These are phyloP conservation scores for Menidia beryllina DNA, from an alignment of 2,113 vertebrate species.

Conservation along the genomic window DNA sequence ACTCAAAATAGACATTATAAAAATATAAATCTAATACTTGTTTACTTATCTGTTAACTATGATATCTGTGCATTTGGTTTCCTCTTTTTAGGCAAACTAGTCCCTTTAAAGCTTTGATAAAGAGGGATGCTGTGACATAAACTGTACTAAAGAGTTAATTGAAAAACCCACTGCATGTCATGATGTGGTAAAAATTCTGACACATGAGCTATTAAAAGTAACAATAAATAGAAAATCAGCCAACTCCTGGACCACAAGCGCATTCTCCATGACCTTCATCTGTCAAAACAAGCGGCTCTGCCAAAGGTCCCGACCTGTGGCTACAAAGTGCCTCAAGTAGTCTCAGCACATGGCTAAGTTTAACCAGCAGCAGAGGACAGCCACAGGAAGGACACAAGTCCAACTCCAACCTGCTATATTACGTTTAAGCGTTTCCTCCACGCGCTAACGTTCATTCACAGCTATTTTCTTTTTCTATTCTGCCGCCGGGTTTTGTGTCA, in stretches of 20 bases:
- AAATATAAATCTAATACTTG: too few species aligned
- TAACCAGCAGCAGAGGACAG: neutral
- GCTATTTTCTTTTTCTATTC: neutral
- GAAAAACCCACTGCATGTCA: too few species aligned
- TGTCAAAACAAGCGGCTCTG: slow-evolving; percentile 45
- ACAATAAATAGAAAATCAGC: too few species aligned
- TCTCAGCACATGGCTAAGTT: slow-evolving; percentile 32
- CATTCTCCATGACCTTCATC: slow-evolving; percentile 20
- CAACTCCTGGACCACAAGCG: neutral
- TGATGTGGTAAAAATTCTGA: too few species aligned
- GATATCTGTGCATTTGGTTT: too few species aligned
- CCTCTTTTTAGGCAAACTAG: too few species aligned
- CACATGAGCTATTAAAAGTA: too few species aligned
- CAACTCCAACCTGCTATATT: neutral
- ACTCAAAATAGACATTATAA: too few species aligned
- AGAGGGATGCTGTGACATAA: too few species aligned
- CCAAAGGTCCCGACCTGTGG: slow-evolving; percentile 42
- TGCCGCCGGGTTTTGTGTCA: slow-evolving; percentile 10
- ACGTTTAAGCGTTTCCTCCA: neutral
- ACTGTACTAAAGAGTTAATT: too few species aligned
- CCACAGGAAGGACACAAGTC: neutral
- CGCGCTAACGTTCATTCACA: slow-evolving; percentile 20
- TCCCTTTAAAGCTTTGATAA: too few species aligned
- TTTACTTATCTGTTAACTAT: too few species aligned
- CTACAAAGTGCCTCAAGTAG: slow-evolving; percentile 9